These are phyloP conservation scores for Anastrepha ludens DNA, from an alignment of 1,140 invertebrate species.

Conservation along the genomic window DNA sequence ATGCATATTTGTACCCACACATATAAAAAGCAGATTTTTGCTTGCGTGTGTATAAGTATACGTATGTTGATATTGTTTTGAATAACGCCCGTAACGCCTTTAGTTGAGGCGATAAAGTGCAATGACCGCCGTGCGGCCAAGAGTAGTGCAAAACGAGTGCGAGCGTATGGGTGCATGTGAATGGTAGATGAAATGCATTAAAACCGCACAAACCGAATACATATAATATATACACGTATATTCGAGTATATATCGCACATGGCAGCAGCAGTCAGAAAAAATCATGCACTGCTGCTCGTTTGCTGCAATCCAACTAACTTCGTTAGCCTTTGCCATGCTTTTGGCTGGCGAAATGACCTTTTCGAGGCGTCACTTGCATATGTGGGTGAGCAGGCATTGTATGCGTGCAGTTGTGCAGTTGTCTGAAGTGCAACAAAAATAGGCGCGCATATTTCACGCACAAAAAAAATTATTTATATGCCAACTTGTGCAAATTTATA, in stretches of 20 bases:
- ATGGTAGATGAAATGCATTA: neutral
- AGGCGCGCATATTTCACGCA: neutral
- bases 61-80: neutral
- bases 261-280: neutral
- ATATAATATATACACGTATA: neutral
- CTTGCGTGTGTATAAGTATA: neutral
- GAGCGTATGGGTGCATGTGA: neutral
- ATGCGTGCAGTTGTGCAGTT: neutral
- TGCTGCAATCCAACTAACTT: constrained; percentile 42
- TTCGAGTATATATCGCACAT: neutral
- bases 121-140: constrained; percentile 27
- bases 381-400: neutral
- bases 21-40: too few relatives aligned
- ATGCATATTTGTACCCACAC: too few relatives aligned
- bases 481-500: constrained; percentile 1
- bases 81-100: neutral
- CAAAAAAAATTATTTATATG: neutral
- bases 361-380: neutral
- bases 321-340: constrained; percentile 28
- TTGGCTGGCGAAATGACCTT: constrained; percentile 18
- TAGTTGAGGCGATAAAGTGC: constrained; percentile 6
- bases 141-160: neutral
- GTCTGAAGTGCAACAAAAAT: neutral
- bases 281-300: neutral
- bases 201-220: neutral